Evolutionary conservation across 1,140 invertebrate genomes (phyloP).

Genomic region (Procambarus virginalis): DNA sequence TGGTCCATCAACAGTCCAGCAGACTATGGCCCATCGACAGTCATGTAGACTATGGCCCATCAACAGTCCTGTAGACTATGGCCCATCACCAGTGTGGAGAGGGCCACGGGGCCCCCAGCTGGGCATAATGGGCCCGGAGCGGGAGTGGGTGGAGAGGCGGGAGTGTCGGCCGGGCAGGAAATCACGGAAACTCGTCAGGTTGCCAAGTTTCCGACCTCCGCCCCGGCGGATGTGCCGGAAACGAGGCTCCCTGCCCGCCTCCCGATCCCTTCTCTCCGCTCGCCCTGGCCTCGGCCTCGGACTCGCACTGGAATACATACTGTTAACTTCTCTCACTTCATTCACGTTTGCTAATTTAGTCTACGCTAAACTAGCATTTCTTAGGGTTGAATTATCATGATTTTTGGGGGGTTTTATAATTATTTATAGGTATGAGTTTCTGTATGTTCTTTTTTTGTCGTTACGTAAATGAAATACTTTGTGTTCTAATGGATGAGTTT

Average conservation of each 20-base stretch:
- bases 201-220: constrained; percentile 67
- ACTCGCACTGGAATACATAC: too few species aligned
- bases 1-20: too few species aligned
- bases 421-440: too few species aligned
- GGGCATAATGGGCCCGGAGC: constrained; percentile 40
- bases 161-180: constrained; percentile 53
- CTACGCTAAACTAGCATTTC: too few species aligned
- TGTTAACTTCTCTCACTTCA: too few species aligned
- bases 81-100: not conserved
- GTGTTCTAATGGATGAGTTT: too few species aligned
- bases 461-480: too few species aligned
- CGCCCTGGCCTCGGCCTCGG: not conserved
- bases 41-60: not conserved
- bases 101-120: constrained; percentile 6
- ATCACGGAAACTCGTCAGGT: constrained; percentile 68
- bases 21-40: not conserved
- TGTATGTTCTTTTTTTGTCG: too few species aligned
- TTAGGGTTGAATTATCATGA: too few species aligned
- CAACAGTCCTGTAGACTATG: not conserved
- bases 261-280: constrained; percentile 26
- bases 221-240: constrained; percentile 64
- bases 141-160: constrained; percentile 18
- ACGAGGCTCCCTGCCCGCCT: constrained; percentile 56
- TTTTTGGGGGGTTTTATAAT: too few species aligned
- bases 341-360: too few species aligned